A percentile compares a stretch with the other conserved stretches of the same genome.
Evolutionary conservation across 1,140 invertebrate genomes (phyloP).

Genomic region (Cecropterus lyciades): DNA sequence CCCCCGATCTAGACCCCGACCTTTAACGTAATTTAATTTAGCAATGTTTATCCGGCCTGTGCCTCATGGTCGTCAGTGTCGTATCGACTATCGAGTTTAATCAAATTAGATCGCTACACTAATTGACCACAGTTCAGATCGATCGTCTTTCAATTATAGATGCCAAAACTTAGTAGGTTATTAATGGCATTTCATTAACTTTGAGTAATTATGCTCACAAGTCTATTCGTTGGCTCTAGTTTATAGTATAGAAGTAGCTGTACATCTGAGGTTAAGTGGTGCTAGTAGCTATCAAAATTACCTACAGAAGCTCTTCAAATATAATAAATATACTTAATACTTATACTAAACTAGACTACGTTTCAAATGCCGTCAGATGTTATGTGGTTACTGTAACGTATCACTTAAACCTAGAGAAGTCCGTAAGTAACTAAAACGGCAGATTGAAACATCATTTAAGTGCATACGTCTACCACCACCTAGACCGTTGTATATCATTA

Average conservation of each 20-base stretch:
- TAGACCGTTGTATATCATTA: too few species aligned
- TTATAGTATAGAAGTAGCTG: not conserved
- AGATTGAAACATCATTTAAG: too few species aligned
- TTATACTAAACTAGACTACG: too few species aligned
- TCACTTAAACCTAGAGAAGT: too few species aligned
- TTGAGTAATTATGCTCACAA: conserved; percentile 4
- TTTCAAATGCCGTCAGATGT: too few species aligned
- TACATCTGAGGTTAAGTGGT: not conserved
- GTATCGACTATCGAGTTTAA: conserved; percentile 1
- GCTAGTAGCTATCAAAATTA: too few species aligned
- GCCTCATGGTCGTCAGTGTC: not conserved
- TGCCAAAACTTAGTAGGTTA: conserved; percentile 1
- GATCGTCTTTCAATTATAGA: conserved; percentile 1
- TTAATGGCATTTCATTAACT: conserved; percentile 1
- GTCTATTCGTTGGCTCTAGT: not conserved
- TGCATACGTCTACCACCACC: too few species aligned
- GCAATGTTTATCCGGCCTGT: not conserved
- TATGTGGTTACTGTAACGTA: too few species aligned
- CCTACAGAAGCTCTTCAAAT: too few species aligned
- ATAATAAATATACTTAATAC: too few species aligned
- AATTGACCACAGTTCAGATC: conserved; percentile 2
- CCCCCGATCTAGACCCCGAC: not conserved
- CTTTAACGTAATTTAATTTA: not conserved
- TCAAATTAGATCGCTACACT: conserved; percentile 1
- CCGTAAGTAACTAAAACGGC: too few species aligned